Conservation (phyloP, 2,797 vertebrate species). For the Sebastes cheni region DNA sequence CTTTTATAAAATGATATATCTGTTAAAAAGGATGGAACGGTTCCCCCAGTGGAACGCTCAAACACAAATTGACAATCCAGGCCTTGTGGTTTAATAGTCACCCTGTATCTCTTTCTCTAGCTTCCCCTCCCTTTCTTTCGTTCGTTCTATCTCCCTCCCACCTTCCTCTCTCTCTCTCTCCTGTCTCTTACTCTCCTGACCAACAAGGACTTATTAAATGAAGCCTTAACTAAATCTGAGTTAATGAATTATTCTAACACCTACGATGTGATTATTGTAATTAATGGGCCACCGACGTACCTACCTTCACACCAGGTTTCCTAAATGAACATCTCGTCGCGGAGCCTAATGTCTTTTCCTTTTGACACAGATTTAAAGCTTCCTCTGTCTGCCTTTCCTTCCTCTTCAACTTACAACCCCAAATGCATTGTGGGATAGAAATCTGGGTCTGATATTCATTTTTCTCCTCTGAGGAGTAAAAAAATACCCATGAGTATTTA, state of each 20-base stretch:
- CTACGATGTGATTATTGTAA: conserved; percentile 85
- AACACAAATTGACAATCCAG: conserved; percentile 86
- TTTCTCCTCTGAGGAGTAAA: conserved; percentile 58
- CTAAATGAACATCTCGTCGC: conserved; percentile 77
- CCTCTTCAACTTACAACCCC: conserved; percentile 54
- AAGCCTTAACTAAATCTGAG: conserved; percentile 86
- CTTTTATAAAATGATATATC: conserved; percentile 87
- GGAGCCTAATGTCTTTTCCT: conserved; percentile 75
- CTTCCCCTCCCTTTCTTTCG: conserved; percentile 43
- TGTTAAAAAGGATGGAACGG: conserved; percentile 83
- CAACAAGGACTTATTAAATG: conserved; percentile 83
- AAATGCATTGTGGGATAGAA: conserved; percentile 72
- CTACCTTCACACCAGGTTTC: conserved; percentile 78
- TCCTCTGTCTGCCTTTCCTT: conserved; percentile 48
- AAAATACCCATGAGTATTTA: conserved; percentile 65
- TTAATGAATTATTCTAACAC: conserved; percentile 87
- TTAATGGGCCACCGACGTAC: conserved; percentile 79
- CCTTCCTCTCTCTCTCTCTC: conserved; percentile 52
- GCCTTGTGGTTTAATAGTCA: conserved; percentile 81
- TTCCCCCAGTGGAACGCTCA: conserved; percentile 82
- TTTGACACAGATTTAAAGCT: conserved; percentile 79
- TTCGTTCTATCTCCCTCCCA: conserved; percentile 44
- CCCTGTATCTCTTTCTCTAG: conserved; percentile 59
- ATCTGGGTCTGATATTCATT: conserved; percentile 74
- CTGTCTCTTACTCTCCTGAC: conserved; percentile 75